phyloP scores from a whole-genome alignment of 2,888 invertebrate species.

The Argyresthia albistria region DNA sequence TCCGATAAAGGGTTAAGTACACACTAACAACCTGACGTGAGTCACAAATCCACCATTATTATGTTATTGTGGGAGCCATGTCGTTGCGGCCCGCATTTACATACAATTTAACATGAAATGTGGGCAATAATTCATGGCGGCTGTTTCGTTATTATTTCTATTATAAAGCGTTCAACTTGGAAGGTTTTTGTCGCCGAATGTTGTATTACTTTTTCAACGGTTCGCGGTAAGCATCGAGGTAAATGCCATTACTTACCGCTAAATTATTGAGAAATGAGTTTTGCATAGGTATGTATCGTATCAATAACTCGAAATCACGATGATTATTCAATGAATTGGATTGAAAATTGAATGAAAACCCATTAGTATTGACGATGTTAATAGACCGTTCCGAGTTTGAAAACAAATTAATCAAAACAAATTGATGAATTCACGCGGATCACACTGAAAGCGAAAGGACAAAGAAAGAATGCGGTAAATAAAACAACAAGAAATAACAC shows the following conservation, averaged over 20 bases:
- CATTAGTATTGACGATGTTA: slow-evolving; percentile 26
- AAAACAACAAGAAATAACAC: slow-evolving; percentile 16
- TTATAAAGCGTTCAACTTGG: slow-evolving; percentile 60
- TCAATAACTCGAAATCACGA: neutral
- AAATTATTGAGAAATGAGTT: slow-evolving; percentile 29
- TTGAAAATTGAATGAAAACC: slow-evolving; percentile 21
- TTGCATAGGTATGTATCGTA: slow-evolving; percentile 35
- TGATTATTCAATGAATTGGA: too few species aligned
- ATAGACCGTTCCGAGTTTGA: slow-evolving; percentile 21
- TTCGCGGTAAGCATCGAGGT: slow-evolving; percentile 39
- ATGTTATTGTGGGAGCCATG: slow-evolving; percentile 70
- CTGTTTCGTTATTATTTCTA: slow-evolving; percentile 65
- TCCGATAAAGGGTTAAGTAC: slow-evolving; percentile 71
- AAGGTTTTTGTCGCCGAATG: slow-evolving; percentile 38
- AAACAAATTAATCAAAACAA: slow-evolving; percentile 33
- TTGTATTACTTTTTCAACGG: slow-evolving; percentile 34
- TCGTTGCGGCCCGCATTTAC: slow-evolving; percentile 63
- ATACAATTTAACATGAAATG: slow-evolving; percentile 72
- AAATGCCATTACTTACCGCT: slow-evolving; percentile 31
- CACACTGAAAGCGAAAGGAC: slow-evolving; percentile 15
- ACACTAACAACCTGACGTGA: slow-evolving; percentile 70
- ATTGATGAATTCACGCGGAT: slow-evolving; percentile 21
- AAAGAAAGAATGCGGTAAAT: slow-evolving; percentile 12
- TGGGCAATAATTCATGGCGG: slow-evolving; percentile 64
- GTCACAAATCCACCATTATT: slow-evolving; percentile 71